A percentile compares a stretch with the other conserved stretches of the same genome.
Conservation (phyloP, 2,888 invertebrate species). For the Andrena marginata region DNA sequence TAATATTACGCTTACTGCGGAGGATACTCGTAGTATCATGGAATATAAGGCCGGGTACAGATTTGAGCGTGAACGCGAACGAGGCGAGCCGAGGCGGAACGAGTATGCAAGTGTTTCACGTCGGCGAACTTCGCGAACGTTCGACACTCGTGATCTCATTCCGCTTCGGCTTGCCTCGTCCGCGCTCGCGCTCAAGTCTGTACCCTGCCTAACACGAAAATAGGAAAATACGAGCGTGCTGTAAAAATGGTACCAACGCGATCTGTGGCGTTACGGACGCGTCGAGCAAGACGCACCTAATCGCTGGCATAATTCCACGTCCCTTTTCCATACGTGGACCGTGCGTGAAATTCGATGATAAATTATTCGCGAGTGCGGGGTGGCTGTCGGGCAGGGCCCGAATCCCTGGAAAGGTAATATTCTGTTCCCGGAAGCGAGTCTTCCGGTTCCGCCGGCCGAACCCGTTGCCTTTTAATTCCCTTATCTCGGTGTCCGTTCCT, state of each 20-base stretch:
- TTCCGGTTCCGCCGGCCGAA: constrained; percentile 52
- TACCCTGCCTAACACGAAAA: too few relatives aligned
- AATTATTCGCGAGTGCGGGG: constrained; percentile 42
- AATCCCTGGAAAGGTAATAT: constrained; percentile 57
- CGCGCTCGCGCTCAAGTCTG: too few relatives aligned
- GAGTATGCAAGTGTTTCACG: too few relatives aligned
- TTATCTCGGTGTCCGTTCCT: constrained; percentile 46
- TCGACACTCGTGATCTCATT: too few relatives aligned
- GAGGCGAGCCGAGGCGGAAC: too few relatives aligned
- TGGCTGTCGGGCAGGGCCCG: constrained; percentile 39
- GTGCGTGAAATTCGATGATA: constrained; percentile 27
- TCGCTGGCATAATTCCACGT: background rate
- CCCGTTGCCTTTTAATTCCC: constrained; percentile 56
- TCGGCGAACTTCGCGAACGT: too few relatives aligned
- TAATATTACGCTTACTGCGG: too few relatives aligned
- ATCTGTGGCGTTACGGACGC: background rate
- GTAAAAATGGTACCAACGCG: background rate
- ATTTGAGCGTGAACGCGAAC: too few relatives aligned
- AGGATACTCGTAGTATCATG: too few relatives aligned
- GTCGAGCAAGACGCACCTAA: background rate
- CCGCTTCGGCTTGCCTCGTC: too few relatives aligned
- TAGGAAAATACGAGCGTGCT: too few relatives aligned
- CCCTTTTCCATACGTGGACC: background rate
- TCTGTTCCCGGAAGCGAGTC: constrained; percentile 58
- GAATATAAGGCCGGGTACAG: too few relatives aligned